Percentiles rank a stretch among this genome's conserved stretches.
phyloP scores from a whole-genome alignment of 2,797 vertebrate genomes.

The Eurystomus glaucurus region DNA sequence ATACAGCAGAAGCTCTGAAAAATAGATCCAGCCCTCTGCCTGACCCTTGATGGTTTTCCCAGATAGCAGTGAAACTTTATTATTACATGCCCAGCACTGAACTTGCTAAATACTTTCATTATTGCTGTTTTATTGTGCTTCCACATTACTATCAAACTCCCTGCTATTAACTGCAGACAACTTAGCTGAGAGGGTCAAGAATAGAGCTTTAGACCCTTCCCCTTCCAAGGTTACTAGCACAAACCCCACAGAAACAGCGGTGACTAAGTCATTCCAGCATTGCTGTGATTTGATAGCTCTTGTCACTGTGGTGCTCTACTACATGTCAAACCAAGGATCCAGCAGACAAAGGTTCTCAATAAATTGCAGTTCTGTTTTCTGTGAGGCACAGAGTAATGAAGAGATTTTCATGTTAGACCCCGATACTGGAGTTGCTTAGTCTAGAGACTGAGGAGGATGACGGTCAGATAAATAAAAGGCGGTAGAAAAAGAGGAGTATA shows the following conservation, averaged over 20 bases:
- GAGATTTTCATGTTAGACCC: not conserved
- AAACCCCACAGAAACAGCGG: not conserved
- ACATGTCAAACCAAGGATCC: not conserved
- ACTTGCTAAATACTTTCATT: not conserved
- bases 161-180: too few relatives aligned
- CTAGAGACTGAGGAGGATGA: not conserved
- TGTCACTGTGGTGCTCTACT: not conserved
- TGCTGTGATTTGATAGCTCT: not conserved
- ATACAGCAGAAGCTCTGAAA: not conserved
- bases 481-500: not conserved
- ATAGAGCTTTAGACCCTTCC: not conserved
- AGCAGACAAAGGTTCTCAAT: not conserved
- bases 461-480: not conserved
- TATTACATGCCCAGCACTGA: fast-evolving
- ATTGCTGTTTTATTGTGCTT: not conserved
- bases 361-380: not conserved
- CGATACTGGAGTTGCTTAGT: not conserved
- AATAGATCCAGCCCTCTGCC: not conserved
- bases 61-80: not conserved
- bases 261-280: not conserved
- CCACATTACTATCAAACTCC: too few relatives aligned
- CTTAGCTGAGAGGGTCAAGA: not conserved
- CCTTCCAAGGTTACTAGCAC: not conserved
- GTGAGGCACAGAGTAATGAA: not conserved
- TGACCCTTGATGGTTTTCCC: not conserved